Conservation (phyloP, 2,888 invertebrate species). For the Lissocephala sabroskyi region DNA sequence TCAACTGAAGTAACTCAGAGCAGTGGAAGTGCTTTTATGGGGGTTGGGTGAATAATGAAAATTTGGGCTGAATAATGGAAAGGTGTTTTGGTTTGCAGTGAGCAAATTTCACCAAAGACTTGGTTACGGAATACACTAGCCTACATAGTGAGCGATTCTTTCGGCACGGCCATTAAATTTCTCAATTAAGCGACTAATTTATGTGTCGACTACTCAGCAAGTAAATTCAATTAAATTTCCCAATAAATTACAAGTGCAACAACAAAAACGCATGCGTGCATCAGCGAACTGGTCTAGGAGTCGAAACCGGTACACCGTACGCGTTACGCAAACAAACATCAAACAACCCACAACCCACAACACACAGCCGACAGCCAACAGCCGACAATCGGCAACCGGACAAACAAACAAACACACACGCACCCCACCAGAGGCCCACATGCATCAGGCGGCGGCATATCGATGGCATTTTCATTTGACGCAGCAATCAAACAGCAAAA, state of each 20-base stretch:
- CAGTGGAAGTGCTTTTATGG: too few species aligned
- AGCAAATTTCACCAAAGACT: too few species aligned
- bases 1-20: too few species aligned
- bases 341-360: slow-evolving; percentile 15
- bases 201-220: slow-evolving; percentile 23
- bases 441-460: slow-evolving; percentile 3
- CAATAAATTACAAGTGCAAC: slow-evolving; percentile 58
- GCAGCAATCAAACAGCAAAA: slow-evolving; percentile 15
- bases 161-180: slow-evolving; percentile 2
- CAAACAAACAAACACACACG: too few species aligned
- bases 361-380: neutral
- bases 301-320: slow-evolving; percentile 51
- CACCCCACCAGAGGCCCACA: too few species aligned
- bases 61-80: slow-evolving; percentile 7
- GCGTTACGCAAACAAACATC: slow-evolving; percentile 47
- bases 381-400: too few species aligned
- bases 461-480: slow-evolving; percentile 18
- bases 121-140: too few species aligned
- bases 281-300: slow-evolving; percentile 29
- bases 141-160: neutral
- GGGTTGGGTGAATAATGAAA: too few species aligned
- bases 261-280: slow-evolving; percentile 31
- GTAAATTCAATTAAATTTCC: slow-evolving; percentile 59
- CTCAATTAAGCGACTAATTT: slow-evolving; percentile 6
- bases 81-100: slow-evolving; percentile 9